Conservation (phyloP, 1,140 invertebrate genomes). For the Dolichoris vasculosae region DNA sequence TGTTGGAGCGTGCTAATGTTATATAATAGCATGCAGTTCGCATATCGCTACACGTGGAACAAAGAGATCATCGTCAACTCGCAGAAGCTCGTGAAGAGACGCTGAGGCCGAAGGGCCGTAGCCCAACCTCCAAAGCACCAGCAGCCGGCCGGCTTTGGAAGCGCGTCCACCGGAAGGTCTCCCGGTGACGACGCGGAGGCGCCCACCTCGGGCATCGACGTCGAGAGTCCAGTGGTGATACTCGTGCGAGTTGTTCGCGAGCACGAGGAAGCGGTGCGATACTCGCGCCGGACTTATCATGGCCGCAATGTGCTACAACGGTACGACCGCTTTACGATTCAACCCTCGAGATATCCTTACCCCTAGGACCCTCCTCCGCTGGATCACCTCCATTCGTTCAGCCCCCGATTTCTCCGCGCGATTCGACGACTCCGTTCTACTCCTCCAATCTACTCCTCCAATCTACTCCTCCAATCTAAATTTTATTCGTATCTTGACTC, state of each 20-base stretch:
- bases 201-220: neutral
- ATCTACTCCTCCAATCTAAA: too few species aligned
- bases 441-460: too few species aligned
- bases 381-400: too few species aligned
- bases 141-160: neutral
- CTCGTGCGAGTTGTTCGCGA: neutral
- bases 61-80: conserved; percentile 92
- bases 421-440: too few species aligned
- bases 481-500: too few species aligned
- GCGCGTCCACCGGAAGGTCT: neutral
- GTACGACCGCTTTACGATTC: conserved; percentile 54
- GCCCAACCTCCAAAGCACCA: neutral
- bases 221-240: neutral
- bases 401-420: too few species aligned
- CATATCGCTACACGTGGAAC: conserved; percentile 91
- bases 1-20: conserved; percentile 75
- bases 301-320: conserved; percentile 67
- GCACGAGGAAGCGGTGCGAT: neutral
- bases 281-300: conserved; percentile 56
- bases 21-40: conserved; percentile 79
- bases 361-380: too few species aligned
- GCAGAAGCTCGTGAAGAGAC: conserved; percentile 92
- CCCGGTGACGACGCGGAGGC: neutral
- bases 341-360: too few species aligned
- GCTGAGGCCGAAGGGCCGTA: conserved; percentile 69